phyloP scores from a whole-genome alignment of 2,797 vertebrate genomes.

The Coracias cyanogaster region DNA sequence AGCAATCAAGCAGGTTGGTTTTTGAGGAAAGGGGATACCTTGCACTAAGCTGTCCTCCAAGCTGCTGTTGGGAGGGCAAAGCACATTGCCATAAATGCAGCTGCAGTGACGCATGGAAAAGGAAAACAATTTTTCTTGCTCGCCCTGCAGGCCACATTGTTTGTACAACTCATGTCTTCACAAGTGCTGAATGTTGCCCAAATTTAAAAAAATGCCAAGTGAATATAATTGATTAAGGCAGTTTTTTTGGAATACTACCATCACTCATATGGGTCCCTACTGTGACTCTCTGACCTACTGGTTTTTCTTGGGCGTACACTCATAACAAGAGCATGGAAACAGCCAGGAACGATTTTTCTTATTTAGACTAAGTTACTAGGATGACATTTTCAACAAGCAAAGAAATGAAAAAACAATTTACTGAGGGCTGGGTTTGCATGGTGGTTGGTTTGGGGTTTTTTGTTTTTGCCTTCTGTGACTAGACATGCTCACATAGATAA shows the following conservation, averaged over 20 bases:
- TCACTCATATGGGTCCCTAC: background rate
- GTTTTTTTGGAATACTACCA: background rate
- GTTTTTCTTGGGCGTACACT: background rate
- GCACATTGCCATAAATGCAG: background rate
- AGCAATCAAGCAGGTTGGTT: background rate
- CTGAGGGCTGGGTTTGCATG: background rate
- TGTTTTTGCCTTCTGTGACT: background rate
- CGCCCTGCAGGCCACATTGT: background rate
- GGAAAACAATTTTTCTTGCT: background rate
- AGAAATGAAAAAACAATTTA: background rate
- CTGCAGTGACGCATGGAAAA: background rate
- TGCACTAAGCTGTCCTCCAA: background rate
- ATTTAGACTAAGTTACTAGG: background rate
- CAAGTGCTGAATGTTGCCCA: background rate
- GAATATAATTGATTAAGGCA: background rate
- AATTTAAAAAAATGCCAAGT: background rate
- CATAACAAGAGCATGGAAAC: background rate
- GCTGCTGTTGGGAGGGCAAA: background rate
- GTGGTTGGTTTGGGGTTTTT: background rate
- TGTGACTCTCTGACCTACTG: background rate
- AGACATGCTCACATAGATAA: background rate
- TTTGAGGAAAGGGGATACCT: background rate
- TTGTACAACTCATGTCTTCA: background rate
- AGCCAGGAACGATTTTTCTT: background rate
- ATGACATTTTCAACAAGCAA: background rate